phyloP scores from a whole-genome alignment of 2,113 vertebrate species.

The Bubo scandiacus region DNA sequence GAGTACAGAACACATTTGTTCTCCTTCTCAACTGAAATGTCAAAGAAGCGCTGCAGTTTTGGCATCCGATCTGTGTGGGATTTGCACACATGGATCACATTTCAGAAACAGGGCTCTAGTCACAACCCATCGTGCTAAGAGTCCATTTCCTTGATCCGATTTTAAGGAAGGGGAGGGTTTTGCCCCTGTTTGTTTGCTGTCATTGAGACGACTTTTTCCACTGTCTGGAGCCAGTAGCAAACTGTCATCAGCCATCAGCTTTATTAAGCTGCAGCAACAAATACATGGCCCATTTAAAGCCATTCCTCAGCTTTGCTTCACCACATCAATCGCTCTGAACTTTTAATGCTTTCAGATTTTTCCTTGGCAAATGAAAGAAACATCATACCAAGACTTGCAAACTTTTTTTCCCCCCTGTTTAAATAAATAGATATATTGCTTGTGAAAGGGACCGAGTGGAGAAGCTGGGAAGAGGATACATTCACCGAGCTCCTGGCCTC shows the following conservation, averaged over 20 bases:
- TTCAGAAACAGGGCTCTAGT: neutral
- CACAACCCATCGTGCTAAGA: neutral
- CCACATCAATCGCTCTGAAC: neutral
- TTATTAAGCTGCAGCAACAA: neutral
- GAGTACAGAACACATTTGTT: slow-evolving; percentile 7
- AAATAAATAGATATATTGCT: neutral
- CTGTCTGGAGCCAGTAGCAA: neutral
- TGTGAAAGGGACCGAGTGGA: neutral
- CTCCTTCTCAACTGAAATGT: neutral
- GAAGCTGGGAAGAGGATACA: neutral
- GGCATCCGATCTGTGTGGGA: neutral
- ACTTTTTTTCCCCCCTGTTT: rapidly evolving
- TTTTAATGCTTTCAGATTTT: neutral
- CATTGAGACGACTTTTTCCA: neutral
- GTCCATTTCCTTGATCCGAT: neutral
- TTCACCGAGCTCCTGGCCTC: neutral
- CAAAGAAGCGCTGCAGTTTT: neutral
- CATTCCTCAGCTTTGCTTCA: neutral
- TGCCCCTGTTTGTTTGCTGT: neutral
- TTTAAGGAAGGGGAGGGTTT: neutral
- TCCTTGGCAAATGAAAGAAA: neutral
- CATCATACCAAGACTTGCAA: neutral
- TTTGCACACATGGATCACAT: neutral
- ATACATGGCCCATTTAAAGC: neutral
- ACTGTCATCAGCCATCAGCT: neutral